Evolutionary conservation across 92 coral and sea anemone species (phyloP).

Genomic region (Siderastrea radians): DNA sequence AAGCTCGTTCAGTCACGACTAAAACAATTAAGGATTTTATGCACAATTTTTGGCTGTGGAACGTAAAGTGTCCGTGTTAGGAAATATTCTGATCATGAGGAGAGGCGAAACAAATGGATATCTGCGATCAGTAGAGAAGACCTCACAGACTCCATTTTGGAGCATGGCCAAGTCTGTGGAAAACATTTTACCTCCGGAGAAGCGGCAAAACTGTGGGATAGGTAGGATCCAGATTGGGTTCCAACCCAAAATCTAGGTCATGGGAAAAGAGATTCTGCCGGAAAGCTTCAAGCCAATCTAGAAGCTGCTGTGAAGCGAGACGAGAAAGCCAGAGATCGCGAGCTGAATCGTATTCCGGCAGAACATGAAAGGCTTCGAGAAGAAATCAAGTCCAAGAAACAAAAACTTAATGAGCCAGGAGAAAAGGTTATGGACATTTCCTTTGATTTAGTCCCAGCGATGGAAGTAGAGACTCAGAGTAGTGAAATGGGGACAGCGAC

Average conservation of each 20-base stretch:
- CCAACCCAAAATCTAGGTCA: constrained; percentile 42
- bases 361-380: constrained; percentile 41
- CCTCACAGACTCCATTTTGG: too few relatives aligned
- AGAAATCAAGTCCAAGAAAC: constrained; percentile 34
- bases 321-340: constrained; percentile 34
- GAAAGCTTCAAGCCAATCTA: constrained; percentile 32
- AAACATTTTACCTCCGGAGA: too few relatives aligned
- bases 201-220: too few relatives aligned
- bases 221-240: constrained; percentile 24
- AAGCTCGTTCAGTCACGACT: too few relatives aligned
- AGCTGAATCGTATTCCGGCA: constrained; percentile 30
- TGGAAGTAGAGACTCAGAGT: constrained; percentile 36
- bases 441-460: constrained; percentile 27
- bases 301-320: constrained; percentile 39
- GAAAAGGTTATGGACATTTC: constrained; percentile 41
- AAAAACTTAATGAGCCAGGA: constrained; percentile 37
- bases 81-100: too few relatives aligned
- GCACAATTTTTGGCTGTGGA: too few relatives aligned
- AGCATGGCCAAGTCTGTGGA: too few relatives aligned
- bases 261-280: constrained; percentile 14
- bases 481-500: constrained; percentile 32
- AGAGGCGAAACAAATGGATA: too few relatives aligned
- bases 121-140: too few relatives aligned
- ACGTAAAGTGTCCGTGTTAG: too few relatives aligned
- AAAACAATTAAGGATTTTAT: too few relatives aligned